Conservation (phyloP, 2,797 vertebrate species). For the Babyrousa celebensis region DNA sequence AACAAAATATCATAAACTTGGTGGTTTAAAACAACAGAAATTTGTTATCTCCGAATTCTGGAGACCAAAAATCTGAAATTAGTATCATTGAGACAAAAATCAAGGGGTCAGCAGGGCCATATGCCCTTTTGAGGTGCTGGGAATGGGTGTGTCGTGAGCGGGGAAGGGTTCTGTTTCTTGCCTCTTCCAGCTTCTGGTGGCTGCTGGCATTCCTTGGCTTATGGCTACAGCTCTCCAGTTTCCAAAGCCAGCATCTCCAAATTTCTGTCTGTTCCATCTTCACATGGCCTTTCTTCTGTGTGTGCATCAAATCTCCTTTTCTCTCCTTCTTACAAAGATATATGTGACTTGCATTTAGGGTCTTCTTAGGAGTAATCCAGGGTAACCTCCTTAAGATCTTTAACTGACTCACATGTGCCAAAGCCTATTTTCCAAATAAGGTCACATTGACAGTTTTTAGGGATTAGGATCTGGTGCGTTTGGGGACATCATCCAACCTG, state of each 20-base stretch:
- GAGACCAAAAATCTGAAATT: neutral
- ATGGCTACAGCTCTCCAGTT: neutral
- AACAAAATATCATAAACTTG: neutral
- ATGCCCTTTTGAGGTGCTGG: neutral
- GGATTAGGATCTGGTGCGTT: neutral
- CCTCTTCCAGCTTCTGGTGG: neutral
- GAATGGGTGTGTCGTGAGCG: neutral
- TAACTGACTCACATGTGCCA: conserved; percentile 16
- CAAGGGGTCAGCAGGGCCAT: neutral
- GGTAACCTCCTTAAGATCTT: neutral
- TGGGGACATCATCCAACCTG: neutral
- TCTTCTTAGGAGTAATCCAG: neutral
- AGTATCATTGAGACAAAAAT: neutral
- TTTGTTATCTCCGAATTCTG: neutral
- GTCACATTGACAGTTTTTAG: neutral
- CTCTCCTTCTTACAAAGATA: neutral
- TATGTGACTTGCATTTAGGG: neutral
- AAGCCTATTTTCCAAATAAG: conserved; percentile 14
- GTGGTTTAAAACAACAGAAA: neutral
- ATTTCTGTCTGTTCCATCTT: neutral
- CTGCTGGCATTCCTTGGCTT: neutral
- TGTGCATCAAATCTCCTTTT: neutral
- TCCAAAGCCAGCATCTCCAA: neutral
- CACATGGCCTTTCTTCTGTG: neutral
- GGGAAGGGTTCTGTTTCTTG: neutral